Conservation (phyloP, 1,140 invertebrate species). For the Arctopsyche grandis region DNA sequence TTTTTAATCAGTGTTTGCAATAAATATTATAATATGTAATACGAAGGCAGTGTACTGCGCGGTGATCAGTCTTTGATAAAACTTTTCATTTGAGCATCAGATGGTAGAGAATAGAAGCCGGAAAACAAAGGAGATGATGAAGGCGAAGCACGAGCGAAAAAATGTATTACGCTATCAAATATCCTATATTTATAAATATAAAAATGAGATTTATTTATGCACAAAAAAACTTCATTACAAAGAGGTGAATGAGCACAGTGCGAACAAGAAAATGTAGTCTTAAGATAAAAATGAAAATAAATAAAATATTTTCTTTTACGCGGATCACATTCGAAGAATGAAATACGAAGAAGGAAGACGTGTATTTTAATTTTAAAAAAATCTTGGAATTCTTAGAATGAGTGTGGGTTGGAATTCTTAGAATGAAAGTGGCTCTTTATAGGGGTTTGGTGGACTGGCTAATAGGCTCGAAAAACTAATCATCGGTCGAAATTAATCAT, state of each 20-base stretch:
- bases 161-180: constrained; percentile 38
- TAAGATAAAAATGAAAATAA: constrained; percentile 23
- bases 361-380: no score
- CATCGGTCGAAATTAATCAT: constrained; percentile 47
- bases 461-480: constrained; percentile 49
- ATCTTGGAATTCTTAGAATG: no score
- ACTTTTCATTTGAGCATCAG: constrained; percentile 33
- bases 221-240: constrained; percentile 31
- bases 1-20: background rate
- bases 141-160: constrained; percentile 5
- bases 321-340: constrained; percentile 39
- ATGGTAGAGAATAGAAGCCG: constrained; percentile 16
- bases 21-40: background rate
- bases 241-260: constrained; percentile 13
- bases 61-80: constrained; percentile 29
- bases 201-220: background rate
- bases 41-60: constrained; percentile 1
- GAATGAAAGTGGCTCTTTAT: no score
- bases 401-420: no score
- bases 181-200: constrained; percentile 21
- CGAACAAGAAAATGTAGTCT: background rate
- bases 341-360: constrained; percentile 30
- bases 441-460: background rate
- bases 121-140: constrained; percentile 27
- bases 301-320: background rate